A percentile compares a stretch with the other conserved stretches of the same genome.
phyloP scores from a whole-genome alignment of 2,113 vertebrate species.

The Polypterus bichir region DNA sequence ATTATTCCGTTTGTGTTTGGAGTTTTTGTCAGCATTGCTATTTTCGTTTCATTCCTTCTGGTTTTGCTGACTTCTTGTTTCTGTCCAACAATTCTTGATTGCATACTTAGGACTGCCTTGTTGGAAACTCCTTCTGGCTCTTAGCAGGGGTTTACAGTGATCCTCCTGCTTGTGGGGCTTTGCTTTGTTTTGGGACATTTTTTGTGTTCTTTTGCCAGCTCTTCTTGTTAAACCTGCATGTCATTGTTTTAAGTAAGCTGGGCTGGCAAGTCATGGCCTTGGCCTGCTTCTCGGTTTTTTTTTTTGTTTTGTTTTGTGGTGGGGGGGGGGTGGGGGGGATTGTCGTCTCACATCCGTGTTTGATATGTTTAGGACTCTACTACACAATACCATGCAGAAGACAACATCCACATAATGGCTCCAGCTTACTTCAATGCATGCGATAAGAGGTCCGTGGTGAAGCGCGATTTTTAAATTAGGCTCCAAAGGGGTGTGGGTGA shows the following conservation, averaged over 20 bases:
- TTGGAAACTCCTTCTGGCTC: no score
- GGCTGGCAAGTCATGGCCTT: background rate
- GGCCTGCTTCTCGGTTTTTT: background rate
- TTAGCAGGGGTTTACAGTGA: no score
- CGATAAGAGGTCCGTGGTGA: no score
- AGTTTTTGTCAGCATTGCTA: no score
- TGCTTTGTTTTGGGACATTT: background rate
- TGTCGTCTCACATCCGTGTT: background rate
- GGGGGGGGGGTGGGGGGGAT: background rate
- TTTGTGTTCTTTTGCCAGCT: background rate
- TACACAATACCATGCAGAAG: background rate
- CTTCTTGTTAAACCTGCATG: background rate
- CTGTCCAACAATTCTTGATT: no score
- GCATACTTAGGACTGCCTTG: no score
- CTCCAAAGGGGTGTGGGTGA: no score
- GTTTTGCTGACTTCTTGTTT: no score
- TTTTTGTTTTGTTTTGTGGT: background rate
- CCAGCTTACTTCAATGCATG: background rate
- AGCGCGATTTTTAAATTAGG: no score
- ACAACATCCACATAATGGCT: background rate
- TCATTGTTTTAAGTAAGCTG: background rate
- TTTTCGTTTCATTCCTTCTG: no score
- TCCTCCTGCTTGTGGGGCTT: no score
- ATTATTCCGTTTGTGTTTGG: no score
- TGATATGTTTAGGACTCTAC: background rate